Base-by-base conservation (phyloP, 2,888 invertebrate genomes). In the Epistrophe eligans region DNA sequence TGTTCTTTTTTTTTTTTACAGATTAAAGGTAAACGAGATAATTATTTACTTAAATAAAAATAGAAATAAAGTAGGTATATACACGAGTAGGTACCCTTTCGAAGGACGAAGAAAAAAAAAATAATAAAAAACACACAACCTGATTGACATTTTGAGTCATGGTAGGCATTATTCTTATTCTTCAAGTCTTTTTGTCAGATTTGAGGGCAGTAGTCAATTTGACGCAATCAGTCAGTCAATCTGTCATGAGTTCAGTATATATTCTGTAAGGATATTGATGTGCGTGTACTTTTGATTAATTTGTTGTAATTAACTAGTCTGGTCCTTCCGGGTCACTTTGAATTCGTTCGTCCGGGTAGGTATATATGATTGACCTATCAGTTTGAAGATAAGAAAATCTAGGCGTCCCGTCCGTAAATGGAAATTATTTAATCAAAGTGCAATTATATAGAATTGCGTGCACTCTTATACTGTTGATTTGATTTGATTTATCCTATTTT, bases 281-380 rank as follows among this genome's bases (percentile, higher is more conserved):
- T 79, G 83, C 87, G 87, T 87, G 87, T 87, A 83, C 60, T 87
- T 87, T 87, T 87, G 87, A 87, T 87, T 87, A 87, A 87, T 87
- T 87, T 48, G 72, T 40, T 64, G 79, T 72, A 87, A 83, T 87
- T 87, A 83, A 87, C 66, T 62, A 79, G 87, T 83, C 87, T 87
- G 79, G 79, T 76, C 83, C 72, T 76, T 83, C 72, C 60, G 87
- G 83, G 87, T 83, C 83, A 83, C 52, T 71, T 66, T n/a, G 13
- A 50, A 19, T 55, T 55, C 4, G 15, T 32, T 24, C 24, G 24
- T 24, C 2, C 24, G 28, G 17, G 55, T n/a, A n/a, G n/a, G n/a
- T n/a, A n/a, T 13, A 15, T 62, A 40, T 71, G 83, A 87, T 87
- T 87, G 83, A 83, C 87, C 76, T 87, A 79, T 83, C 79, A 83